phyloP scores from a whole-genome alignment of 2,113 vertebrate species.

The Glaucomys volans region DNA sequence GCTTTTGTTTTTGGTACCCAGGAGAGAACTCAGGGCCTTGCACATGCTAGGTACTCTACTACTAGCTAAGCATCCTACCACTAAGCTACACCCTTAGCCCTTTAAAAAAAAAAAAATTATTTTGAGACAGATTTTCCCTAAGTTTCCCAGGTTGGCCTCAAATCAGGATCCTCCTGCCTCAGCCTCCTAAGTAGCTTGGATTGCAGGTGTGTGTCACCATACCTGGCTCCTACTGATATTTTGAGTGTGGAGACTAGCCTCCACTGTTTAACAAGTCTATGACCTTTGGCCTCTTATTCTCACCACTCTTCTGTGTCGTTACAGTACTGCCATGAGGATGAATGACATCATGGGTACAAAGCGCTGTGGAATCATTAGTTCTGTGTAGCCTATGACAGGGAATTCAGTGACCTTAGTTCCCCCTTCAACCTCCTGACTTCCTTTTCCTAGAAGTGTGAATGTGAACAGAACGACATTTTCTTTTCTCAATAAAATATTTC shows the following conservation, averaged over 20 bases:
- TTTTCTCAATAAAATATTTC: slow-evolving; percentile 21
- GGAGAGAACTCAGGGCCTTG: neutral
- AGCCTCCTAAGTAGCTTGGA: neutral
- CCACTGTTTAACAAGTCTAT: neutral
- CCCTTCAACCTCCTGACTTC: neutral
- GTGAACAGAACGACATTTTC: slow-evolving; percentile 3
- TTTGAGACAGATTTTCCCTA: neutral
- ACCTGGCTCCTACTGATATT: neutral
- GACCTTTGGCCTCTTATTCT: too few relatives aligned
- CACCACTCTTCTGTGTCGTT: neutral
- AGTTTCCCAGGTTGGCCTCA: neutral
- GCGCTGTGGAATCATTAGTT: neutral
- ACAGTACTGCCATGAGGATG: neutral
- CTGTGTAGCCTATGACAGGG: neutral
- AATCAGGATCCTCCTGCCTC: neutral
- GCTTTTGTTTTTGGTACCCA: neutral
- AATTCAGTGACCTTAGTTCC: neutral
- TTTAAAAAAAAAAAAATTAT: neutral
- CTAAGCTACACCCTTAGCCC: neutral
- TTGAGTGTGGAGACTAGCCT: neutral
- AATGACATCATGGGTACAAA: neutral
- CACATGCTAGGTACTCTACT: neutral
- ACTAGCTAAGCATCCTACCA: neutral
- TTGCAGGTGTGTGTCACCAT: neutral
- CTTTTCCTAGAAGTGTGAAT: slow-evolving; percentile 42